Base-by-base conservation (phyloP, 2,797 vertebrate species). In the Sternotherus odoratus region DNA sequence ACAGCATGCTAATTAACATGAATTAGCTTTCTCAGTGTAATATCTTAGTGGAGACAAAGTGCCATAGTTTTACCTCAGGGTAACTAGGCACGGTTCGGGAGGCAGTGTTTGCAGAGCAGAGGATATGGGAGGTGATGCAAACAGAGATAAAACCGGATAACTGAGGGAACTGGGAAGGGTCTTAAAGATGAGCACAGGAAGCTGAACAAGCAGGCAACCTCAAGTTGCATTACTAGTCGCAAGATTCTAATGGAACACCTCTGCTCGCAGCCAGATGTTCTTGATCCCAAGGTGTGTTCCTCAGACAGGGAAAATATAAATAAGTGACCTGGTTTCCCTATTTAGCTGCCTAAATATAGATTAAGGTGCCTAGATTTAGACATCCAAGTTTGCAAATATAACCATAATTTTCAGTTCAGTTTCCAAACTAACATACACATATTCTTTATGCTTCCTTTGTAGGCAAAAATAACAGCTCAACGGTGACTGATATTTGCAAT, bases 401-500 rank as follows among this genome's bases (percentile, higher is more conserved):
- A 17, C 26, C 72, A 75, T 75, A 75, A 48, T 75, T 48, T 48
- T 75, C 43, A 30, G 43, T 75, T 75, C 43, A 28, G 12, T 75
- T 48, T 91, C 79, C 57, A 90, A 36, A 79, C 28, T 69, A 8
- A 69, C 11, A 2, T 77, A n/a, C 84, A 86, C 79, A 48, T 12
- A 28, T 5, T 82, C 5, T 91, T 87, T 63, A 51, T 13, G 4
- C 82, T n/a, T 90, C 79, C 82, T 10, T 87, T 91, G 43, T 63
- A 98, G 98, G 77, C 87, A 79, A 94, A 79, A 95, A 91, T 90
- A 17, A 84, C 77, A 89, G 57, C 60, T 85, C 85, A 85, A 8
- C 92, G 79, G 72, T 78, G 33, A 94, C 85, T 80, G 92, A 94
- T 26, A 83, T 94, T 93, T 97, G 97, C 86, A 90, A 96, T 92